phyloP scores from a whole-genome alignment of 2,888 invertebrate genomes.

The Heliconius cydno region DNA sequence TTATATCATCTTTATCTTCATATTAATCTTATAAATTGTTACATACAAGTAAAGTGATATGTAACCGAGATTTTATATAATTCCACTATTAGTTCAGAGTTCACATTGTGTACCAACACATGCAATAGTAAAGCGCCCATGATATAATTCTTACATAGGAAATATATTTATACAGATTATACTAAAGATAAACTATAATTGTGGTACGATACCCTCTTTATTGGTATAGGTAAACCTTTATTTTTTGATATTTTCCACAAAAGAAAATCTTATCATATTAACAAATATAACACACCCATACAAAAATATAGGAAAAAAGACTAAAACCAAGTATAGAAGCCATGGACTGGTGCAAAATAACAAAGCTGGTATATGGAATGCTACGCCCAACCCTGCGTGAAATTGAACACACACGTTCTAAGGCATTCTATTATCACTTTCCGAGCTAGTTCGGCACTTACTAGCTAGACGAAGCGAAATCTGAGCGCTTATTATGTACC shows the following conservation, averaged over 20 bases:
- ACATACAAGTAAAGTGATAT: too few species aligned
- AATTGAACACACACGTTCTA: slow-evolving; percentile 16
- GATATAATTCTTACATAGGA: too few species aligned
- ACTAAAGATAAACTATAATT: too few species aligned
- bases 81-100: too few species aligned
- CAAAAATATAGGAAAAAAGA: not conserved
- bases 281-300: not conserved
- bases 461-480: not conserved
- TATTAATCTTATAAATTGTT: too few species aligned
- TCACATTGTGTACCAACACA: too few species aligned
- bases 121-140: too few species aligned
- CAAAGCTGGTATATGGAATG: not conserved
- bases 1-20: too few species aligned
- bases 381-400: slow-evolving; percentile 4
- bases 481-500: slow-evolving; percentile 7
- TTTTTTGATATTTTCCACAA: not conserved
- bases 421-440: slow-evolving; percentile 14
- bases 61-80: too few species aligned
- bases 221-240: too few species aligned
- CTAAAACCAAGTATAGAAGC: not conserved
- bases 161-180: too few species aligned
- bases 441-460: slow-evolving; percentile 10
- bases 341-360: not conserved
- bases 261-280: not conserved
- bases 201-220: too few species aligned